Base-by-base conservation (phyloP, 2,113 vertebrate genomes). In the Actinemys pallida region DNA sequence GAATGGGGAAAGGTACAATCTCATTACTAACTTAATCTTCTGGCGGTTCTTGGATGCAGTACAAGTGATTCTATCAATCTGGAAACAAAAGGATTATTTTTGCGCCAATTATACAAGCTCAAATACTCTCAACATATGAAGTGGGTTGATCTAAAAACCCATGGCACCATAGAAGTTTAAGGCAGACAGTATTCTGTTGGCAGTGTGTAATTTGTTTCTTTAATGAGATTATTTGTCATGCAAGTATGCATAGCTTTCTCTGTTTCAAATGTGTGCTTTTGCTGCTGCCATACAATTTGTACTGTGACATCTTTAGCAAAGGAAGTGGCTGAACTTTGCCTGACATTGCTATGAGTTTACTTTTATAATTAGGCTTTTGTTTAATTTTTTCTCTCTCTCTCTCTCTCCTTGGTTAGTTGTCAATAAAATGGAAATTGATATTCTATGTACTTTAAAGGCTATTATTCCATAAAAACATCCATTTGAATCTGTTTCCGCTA, bases 21-120 rank as follows among this genome's bases (percentile, higher is more conserved):
- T 97, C 95, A 97, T 97, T 97, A 95, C 92, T 88, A 95, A 53
- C 94, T 96, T 97, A 90, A 97, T 97, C 93, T 97, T 97, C 93
- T 94, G 90, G 90, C 83, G 84, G 83, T 95, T 88, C 35, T 90
- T 96, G 94, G 94, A 94, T 91, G 94, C 79, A 81, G 75, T 88
- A 93, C 93, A 92, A 97, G 95, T 54, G 93, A 92, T 97, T 94
- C 87, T 91, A 94, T 97, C 95, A 94, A 87, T 91, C 83, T 84
- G 75, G 90, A 92, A 95, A 95, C 92, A 96, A 97, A 97, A 89
- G 92, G 94, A 85, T 96, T 96, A 91, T 94, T 97, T 95, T 19
- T 1, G 93, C 92, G 85, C 81, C 94, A 93, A 90, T 97, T 96
- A 97, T 56, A 95, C 95, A 92, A 91, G 72, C 91, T 93, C 76